phyloP scores from a whole-genome alignment of 2,113 vertebrate species.

The Ciconia boyciana region DNA sequence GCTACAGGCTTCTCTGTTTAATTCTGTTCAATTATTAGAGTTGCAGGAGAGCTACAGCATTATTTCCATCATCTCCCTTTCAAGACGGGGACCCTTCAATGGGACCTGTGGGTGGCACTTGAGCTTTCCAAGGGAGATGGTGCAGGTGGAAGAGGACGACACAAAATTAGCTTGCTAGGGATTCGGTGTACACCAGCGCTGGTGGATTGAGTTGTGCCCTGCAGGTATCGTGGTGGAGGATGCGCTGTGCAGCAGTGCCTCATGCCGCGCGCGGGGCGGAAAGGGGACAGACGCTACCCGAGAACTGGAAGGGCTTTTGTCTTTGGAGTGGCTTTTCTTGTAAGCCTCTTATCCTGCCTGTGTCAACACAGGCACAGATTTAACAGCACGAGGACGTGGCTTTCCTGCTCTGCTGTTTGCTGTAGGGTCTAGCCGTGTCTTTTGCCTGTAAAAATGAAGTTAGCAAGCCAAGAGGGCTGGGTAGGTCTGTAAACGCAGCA shows the following conservation, averaged over 20 bases:
- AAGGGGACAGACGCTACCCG: neutral
- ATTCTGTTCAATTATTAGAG: neutral
- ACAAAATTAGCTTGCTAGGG: neutral
- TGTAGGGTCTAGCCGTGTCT: neutral
- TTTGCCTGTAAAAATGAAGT: neutral
- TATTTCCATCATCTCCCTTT: neutral
- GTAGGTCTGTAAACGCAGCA: rapidly evolving
- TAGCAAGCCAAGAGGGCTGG: neutral
- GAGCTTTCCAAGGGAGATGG: neutral
- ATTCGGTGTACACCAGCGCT: rapidly evolving
- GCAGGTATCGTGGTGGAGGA: rapidly evolving
- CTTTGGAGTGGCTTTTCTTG: neutral
- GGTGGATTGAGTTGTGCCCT: neutral
- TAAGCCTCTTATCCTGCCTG: neutral
- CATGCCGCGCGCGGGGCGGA: rapidly evolving
- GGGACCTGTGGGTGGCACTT: neutral
- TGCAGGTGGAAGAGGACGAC: neutral
- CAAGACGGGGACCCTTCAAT: neutral
- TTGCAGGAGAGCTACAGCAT: neutral
- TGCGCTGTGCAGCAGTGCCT: neutral
- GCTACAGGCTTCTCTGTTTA: neutral
- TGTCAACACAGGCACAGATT: neutral
- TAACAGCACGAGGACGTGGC: neutral
- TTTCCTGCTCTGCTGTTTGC: neutral
- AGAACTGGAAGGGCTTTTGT: neutral